Evolutionary conservation across 2,113 vertebrate species (phyloP), one percentile per base, ranked within the genome.

Genomic region (Boleophthalmus pectinirostris): DNA sequence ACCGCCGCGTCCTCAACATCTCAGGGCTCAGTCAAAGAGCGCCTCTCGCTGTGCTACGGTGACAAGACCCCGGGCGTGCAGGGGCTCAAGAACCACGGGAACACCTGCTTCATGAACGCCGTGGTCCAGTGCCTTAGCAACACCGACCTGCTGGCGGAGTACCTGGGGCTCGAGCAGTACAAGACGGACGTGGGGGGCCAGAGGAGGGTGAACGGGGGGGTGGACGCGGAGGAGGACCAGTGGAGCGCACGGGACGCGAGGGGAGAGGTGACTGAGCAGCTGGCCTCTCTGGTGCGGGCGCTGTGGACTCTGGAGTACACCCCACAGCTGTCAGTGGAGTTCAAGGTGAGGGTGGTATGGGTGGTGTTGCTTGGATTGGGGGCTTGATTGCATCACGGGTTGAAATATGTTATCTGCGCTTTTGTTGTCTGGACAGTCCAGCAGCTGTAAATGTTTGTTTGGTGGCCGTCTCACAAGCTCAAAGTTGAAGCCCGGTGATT

Each of bases 21-120:
- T 11, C 88, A 88, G 69, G 91, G 91, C 58, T 90, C 92, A 45
- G 85, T 91, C 29, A 93, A 83, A 68, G 91, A 91, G 61, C 74
- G 89, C 70, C 86, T 92, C 80, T 93, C 90, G 56, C 84, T 89
- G 75, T 89, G 91, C 66, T 88, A 91, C 68, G 94, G 93, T 49
- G 93, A 92, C 84, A 94, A 95, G 79, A 94, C 94, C 16, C 96
- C 96, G 6, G 96, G 96, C 1, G 95, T 93, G 43, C 93, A 95
- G 88, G 96, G 96, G 16, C 90, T 97, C 85, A 96, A 96, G 90
- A 98, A 98, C 89, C 96, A 97, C 86, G 96, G 96, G 13, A 97
- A 98, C 93, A 97, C 96, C 91, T 98, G 96, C 78, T 98, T 97
- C 92, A 97, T 98, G 95, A 98, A 98, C 91, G 96, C 96, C 2